A percentile compares a stretch with the other conserved stretches of the same genome.
Conservation (phyloP, 2,797 vertebrate species). For the Liasis olivaceus region DNA sequence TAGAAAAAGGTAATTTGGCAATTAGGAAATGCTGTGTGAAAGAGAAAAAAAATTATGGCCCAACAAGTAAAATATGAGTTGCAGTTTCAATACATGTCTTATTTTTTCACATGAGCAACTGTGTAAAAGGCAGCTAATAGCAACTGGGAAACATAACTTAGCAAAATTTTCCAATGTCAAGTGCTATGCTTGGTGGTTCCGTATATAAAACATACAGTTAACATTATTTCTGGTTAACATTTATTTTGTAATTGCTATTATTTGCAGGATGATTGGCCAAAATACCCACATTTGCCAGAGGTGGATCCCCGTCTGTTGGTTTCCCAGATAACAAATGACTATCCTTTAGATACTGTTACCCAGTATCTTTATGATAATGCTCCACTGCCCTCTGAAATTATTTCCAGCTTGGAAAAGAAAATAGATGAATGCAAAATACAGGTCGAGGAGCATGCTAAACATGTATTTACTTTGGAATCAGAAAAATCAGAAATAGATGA, state of each 20-base stretch:
- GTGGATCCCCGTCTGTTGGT: slow-evolving; percentile 11
- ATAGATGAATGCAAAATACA: slow-evolving; percentile 31
- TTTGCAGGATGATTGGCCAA: slow-evolving; percentile 64
- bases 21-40: neutral
- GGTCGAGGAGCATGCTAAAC: slow-evolving; percentile 19
- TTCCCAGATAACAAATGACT: slow-evolving; percentile 44
- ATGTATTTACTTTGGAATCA: slow-evolving; percentile 1
- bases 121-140: neutral
- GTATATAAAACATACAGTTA: neutral
- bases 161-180: too few relatives aligned
- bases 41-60: neutral
- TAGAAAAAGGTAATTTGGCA: neutral
- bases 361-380: slow-evolving; percentile 44
- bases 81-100: neutral
- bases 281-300: neutral
- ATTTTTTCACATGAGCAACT: neutral
- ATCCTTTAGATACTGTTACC: slow-evolving; percentile 42
- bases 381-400: slow-evolving; percentile 30
- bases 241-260: slow-evolving; percentile 4
- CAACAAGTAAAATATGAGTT: neutral
- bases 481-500: neutral
- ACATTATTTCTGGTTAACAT: neutral
- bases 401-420: slow-evolving; percentile 49
- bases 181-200: neutral
- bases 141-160: neutral